A percentile compares a stretch with the other conserved stretches of the same genome.
Conservation (phyloP, 2,797 vertebrate genomes). For the Nannoperca obscura region DNA sequence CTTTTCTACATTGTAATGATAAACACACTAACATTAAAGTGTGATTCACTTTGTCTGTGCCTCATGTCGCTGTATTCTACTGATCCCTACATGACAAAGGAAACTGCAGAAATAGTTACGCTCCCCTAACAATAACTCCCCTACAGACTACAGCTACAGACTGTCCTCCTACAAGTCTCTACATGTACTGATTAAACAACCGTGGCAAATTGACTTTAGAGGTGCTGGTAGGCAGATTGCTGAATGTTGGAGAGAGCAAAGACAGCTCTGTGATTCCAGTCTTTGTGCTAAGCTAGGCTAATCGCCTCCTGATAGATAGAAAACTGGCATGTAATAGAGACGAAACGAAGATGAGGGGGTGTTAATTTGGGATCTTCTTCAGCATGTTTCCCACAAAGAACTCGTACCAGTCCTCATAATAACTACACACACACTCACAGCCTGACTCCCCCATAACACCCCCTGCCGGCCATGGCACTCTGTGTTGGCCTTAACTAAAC, state of each 20-base stretch:
- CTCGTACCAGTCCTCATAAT: constrained; percentile 28
- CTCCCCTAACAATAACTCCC: not conserved
- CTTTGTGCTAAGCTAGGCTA: not conserved
- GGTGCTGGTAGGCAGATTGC: not conserved
- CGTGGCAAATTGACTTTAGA: not conserved
- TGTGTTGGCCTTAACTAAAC: constrained; percentile 56
- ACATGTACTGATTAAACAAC: not conserved
- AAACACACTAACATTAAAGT: not conserved
- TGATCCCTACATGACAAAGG: not conserved
- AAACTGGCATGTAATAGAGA: constrained; percentile 9
- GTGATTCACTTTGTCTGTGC: not conserved
- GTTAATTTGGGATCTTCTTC: constrained; percentile 1
- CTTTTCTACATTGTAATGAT: not conserved
- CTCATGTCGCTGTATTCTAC: not conserved
- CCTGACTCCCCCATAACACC: not conserved
- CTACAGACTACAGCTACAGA: not conserved
- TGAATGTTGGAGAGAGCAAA: not conserved
- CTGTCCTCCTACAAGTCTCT: not conserved
- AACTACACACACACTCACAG: constrained; percentile 12
- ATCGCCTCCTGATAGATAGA: not conserved
- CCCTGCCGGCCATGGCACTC: constrained; percentile 44
- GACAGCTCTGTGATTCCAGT: not conserved
- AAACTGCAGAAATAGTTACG: not conserved
- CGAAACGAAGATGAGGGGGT: not conserved
- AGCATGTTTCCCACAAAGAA: constrained; percentile 20